Evolutionary conservation across 2,113 vertebrate species (phyloP).

Genomic region (Thryonomys swinderianus): DNA sequence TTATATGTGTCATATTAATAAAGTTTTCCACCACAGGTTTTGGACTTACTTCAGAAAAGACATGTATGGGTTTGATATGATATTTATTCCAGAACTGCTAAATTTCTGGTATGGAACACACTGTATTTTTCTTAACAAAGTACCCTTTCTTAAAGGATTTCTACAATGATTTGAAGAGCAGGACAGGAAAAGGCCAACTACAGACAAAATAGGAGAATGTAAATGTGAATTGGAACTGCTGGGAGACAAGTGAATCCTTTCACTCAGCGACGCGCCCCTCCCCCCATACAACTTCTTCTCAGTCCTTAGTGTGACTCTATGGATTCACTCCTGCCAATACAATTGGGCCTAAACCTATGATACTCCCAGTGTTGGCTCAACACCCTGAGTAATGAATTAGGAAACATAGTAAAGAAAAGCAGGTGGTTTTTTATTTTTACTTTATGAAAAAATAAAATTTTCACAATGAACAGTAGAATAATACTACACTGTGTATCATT

Average conservation of each 20-base stretch:
- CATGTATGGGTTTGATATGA: background rate
- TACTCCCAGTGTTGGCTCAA: background rate
- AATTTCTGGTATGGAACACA: background rate
- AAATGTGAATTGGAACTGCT: background rate
- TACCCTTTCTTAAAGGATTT: background rate
- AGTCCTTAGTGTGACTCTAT: background rate
- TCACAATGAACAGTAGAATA: background rate
- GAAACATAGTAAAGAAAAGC: background rate
- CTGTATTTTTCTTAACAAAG: background rate
- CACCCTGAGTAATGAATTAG: background rate
- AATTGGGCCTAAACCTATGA: background rate
- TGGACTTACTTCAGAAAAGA: background rate
- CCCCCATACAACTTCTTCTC: background rate
- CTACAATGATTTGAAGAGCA: background rate
- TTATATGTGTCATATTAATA: background rate
- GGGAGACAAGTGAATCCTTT: background rate
- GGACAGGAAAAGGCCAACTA: background rate
- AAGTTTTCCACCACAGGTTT: background rate
- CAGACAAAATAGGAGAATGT: background rate
- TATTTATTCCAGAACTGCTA: background rate
- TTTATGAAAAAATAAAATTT: background rate
- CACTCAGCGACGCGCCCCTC: accelerated
- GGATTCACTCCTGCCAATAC: background rate
- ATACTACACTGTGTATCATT: background rate
- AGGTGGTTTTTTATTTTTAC: background rate